Conservation (phyloP, 2,888 invertebrate species). For the Campoplex nolae region DNA sequence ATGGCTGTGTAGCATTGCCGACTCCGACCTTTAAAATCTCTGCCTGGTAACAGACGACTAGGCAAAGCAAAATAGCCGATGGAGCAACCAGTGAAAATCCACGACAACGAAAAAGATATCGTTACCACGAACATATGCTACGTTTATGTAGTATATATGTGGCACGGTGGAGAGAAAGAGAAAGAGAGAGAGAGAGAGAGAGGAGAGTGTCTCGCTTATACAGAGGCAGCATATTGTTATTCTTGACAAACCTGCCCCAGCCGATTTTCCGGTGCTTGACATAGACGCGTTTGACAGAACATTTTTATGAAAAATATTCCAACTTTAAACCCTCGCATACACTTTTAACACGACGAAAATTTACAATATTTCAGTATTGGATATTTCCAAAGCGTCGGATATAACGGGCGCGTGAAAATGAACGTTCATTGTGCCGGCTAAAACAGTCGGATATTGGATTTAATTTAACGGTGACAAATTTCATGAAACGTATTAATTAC, state of each 20-base stretch:
- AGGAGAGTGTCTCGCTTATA: slow-evolving; percentile 23
- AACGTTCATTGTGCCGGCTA: neutral
- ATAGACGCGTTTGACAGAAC: slow-evolving; percentile 30
- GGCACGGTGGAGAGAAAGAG: neutral
- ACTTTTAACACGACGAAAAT: neutral
- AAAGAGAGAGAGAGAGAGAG: neutral
- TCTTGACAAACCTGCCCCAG: slow-evolving; percentile 8
- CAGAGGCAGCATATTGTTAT: slow-evolving; percentile 23
- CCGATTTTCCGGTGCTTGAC: slow-evolving; percentile 12
- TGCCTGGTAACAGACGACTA: slow-evolving; percentile 69
- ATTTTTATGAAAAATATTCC: slow-evolving; percentile 31
- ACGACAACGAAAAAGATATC: slow-evolving; percentile 59
- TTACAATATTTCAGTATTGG: neutral
- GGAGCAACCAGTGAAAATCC: slow-evolving; percentile 64
- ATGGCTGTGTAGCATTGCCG: slow-evolving; percentile 38
- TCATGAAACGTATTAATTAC: neutral
- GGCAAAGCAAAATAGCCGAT: slow-evolving; percentile 65
- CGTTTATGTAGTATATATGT: neutral
- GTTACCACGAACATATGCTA: slow-evolving; percentile 40
- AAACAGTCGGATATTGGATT: neutral
- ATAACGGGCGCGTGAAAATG: neutral
- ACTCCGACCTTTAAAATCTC: slow-evolving; percentile 65
- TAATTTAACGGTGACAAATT: neutral
- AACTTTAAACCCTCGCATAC: neutral
- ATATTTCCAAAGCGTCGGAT: neutral